phyloP scores from a whole-genome alignment of 2,797 vertebrate species.

The Etheostoma perlongum region DNA sequence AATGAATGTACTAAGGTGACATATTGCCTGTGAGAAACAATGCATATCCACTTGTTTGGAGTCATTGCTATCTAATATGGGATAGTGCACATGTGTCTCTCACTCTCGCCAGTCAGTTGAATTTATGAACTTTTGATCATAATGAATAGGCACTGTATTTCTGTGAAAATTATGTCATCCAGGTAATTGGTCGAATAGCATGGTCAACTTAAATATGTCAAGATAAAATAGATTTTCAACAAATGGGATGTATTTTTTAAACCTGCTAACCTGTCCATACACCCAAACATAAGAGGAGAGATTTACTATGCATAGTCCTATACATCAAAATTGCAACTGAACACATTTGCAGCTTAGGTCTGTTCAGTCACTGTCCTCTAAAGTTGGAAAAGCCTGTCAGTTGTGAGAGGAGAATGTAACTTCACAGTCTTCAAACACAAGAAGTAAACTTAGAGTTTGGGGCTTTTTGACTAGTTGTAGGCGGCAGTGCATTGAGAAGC shows the following conservation, averaged over 20 bases:
- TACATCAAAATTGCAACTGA: background rate
- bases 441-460: too few relatives aligned
- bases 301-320: background rate
- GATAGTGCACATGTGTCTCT: constrained; percentile 7
- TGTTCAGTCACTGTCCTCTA: background rate
- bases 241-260: background rate
- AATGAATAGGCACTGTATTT: background rate
- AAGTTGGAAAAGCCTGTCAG: background rate
- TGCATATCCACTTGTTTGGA: background rate
- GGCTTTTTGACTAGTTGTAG: background rate
- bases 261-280: background rate
- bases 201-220: background rate
- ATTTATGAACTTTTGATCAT: background rate
- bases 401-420: background rate
- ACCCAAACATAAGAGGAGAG: background rate
- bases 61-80: constrained; percentile 6
- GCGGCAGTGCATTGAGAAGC: background rate
- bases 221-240: background rate
- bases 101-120: constrained; percentile 8
- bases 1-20: background rate
- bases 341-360: background rate
- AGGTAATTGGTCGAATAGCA: background rate
- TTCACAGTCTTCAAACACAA: constrained; percentile 5
- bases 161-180: background rate
- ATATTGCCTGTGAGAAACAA: background rate